phyloP scores from a whole-genome alignment of 2,797 vertebrate species.

The Lates japonicus region DNA sequence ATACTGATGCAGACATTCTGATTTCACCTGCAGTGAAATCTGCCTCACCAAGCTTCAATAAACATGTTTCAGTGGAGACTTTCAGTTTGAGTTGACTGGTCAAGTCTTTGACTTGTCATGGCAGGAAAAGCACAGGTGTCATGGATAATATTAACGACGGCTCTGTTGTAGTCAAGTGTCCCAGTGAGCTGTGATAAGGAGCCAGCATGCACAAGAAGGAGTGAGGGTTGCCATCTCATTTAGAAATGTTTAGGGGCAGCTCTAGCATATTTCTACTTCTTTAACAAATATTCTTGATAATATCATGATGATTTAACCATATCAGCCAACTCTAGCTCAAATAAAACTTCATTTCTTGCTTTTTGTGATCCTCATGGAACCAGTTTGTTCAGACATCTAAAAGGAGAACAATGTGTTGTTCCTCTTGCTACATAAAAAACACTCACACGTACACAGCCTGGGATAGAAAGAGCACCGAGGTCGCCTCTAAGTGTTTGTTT shows the following conservation, averaged over 20 bases:
- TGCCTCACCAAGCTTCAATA: background rate
- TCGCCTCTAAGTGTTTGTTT: background rate
- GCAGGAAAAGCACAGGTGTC: background rate
- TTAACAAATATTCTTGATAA: background rate
- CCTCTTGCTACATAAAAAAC: background rate
- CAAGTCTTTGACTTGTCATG: background rate
- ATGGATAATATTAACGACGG: background rate
- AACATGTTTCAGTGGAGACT: background rate
- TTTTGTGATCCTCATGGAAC: background rate
- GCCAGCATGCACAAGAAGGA: background rate
- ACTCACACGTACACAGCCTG: background rate
- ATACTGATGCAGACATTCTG: background rate
- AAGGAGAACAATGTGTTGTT: background rate
- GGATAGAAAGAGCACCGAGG: background rate
- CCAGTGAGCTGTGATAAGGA: background rate
- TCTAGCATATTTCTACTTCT: too few species aligned
- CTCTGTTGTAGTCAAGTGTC: background rate
- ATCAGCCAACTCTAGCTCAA: background rate
- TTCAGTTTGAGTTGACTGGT: background rate
- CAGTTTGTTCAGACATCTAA: background rate
- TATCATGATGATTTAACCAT: background rate
- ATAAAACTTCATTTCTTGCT: background rate
- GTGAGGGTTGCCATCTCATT: too few species aligned
- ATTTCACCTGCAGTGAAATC: background rate
- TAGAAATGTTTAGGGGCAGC: too few species aligned